These are phyloP conservation scores for Diploptera punctata DNA, from an alignment of 2,888 invertebrate genomes.

Conservation along the genomic window DNA sequence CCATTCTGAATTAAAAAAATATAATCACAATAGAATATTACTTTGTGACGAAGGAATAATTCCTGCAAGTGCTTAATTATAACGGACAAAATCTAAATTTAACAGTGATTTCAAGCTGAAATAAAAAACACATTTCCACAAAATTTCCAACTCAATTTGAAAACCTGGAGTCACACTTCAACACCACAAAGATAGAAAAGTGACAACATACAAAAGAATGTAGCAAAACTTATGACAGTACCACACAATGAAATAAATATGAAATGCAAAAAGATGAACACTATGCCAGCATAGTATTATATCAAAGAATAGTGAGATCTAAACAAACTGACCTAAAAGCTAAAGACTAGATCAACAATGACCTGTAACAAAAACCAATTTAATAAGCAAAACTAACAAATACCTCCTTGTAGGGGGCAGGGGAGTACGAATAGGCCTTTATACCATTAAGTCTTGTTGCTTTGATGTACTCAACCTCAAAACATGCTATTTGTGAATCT, in stretches of 20 bases:
- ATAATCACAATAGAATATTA: too few species aligned
- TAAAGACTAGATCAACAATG: constrained; percentile 19
- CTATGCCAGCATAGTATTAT: not conserved
- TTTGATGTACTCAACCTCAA: not conserved
- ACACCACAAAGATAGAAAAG: not conserved
- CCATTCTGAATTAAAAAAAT: too few species aligned
- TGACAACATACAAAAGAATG: not conserved
- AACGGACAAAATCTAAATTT: too few species aligned
- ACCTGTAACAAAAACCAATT: not conserved
- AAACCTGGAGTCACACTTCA: not conserved
- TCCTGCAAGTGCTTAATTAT: too few species aligned
- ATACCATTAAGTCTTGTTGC: constrained; percentile 1
- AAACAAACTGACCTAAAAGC: not conserved
- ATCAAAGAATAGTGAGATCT: constrained; percentile 20
- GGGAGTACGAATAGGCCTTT: not conserved
- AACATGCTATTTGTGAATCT: not conserved
- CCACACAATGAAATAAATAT: not conserved
- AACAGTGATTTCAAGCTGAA: too few species aligned
- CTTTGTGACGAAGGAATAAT: too few species aligned
- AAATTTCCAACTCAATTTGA: too few species aligned
- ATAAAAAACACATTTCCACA: too few species aligned
- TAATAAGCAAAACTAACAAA: too few species aligned
- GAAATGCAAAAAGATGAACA: not conserved
- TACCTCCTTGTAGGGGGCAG: not conserved
- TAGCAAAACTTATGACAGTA: not conserved